Base-by-base conservation (phyloP, 2,113 vertebrate genomes). In the Phylloscopus whistleri region DNA sequence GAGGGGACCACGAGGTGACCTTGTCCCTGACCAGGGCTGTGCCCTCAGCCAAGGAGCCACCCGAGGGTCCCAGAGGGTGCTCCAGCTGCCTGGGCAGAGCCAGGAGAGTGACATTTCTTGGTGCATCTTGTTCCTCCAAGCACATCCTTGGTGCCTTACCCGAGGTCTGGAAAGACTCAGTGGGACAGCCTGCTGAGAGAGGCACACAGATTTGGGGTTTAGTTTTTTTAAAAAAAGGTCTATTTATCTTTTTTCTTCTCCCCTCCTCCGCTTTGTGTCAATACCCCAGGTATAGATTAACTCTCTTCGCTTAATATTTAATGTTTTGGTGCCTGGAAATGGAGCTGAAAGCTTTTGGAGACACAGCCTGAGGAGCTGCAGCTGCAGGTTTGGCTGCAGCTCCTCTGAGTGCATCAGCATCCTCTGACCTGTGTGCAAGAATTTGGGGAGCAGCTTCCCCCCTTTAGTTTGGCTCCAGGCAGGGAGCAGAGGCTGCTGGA, bases 221-320 rank as follows among this genome's bases (percentile, higher is more conserved):
- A 4, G 22, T 59, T 62, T 20, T 12, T 31, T 21, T 5, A 43
- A 5, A 27, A 12, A 35, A 64, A 15, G 4, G 6, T 48, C 35
- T 72, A 18, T 87, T 78, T 89, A 53, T 74, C 91, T 74, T 80
- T 80, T 64, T 80, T 46, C n/a, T 84, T 66, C 46, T 58, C 52
- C 91, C 73, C 76, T 78, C 84, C 89, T 89, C 73, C 0, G 0
- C 68, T 87, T 81, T 91, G 73, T 80, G 89, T 93, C 92, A 89
- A 81, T 95, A 87, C 41, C 37, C 68, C 30, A 16, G 92, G 63
- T 97, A 73, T 56, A 97, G 95, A 94, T 96, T 97, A 97, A 94
- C 94, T 91, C 66, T 35, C 86, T 80, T 78, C 4, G 64, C 88
- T 97, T 93, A 95, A 96, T 93, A 86, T 94, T 96, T 96, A 94